A percentile compares a stretch with the other conserved stretches of the same genome.
Conservation (phyloP, 2,797 vertebrate genomes). For the Acanthopagrus latus region DNA sequence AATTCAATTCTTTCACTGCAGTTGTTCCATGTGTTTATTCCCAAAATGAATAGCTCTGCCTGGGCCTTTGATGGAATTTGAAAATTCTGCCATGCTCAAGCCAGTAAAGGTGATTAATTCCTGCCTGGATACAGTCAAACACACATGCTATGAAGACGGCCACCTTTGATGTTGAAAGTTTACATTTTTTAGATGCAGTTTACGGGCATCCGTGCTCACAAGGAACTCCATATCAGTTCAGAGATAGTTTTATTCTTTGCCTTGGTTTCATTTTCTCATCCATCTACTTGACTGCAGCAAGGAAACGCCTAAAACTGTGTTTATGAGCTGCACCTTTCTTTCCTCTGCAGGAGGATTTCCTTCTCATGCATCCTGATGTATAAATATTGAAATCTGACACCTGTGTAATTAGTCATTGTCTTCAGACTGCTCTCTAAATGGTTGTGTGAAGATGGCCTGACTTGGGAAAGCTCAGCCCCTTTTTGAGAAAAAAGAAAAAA, state of each 20-base stretch:
- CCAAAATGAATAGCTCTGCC: not conserved
- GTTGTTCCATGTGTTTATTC: not conserved
- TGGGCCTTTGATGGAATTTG: not conserved
- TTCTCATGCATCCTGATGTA: conserved; percentile 44
- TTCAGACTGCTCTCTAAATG: conserved; percentile 68
- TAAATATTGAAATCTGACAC: conserved; percentile 64
- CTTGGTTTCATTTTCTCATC: conserved; percentile 17
- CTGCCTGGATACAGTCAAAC: conserved; percentile 3
- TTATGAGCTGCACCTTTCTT: conserved; percentile 20
- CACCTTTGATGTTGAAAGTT: not conserved
- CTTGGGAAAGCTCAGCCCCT: conserved; percentile 58
- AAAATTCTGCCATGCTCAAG: not conserved
- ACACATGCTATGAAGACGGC: not conserved
- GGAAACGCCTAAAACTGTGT: conserved; percentile 44
- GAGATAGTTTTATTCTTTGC: conserved; percentile 14
- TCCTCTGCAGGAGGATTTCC: conserved; percentile 69
- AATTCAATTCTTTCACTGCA: not conserved
- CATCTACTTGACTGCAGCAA: conserved; percentile 4
- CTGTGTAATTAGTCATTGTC: conserved; percentile 61
- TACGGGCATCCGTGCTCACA: not conserved
- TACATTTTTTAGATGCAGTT: not conserved
- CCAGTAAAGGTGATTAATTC: not conserved
- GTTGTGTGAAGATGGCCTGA: conserved; percentile 67
- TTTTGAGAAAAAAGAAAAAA: conserved; percentile 39
- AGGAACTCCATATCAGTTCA: not conserved